Conservation (phyloP, 2,113 vertebrate species). For the Ceuthmochares aereus region DNA sequence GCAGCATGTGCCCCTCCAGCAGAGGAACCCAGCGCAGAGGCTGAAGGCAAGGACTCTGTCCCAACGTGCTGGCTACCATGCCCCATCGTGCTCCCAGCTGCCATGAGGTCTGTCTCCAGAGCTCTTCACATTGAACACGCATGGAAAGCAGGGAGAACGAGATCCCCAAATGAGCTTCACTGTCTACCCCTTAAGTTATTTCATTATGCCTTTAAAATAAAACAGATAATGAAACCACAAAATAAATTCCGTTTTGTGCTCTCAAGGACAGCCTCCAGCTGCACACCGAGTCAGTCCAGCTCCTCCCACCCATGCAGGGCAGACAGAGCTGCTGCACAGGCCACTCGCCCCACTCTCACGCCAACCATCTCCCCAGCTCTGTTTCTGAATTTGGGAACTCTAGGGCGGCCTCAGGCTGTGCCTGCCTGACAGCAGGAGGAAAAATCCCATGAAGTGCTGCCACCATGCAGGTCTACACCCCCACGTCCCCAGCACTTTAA, state of each 20-base stretch:
- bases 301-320: rapidly evolving
- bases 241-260: not conserved
- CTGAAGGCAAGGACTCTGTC: too few species aligned
- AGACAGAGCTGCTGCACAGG: not conserved
- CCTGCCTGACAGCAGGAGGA: not conserved
- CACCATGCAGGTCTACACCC: rapidly evolving
- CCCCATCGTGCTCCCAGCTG: not conserved
- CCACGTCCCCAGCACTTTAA: not conserved
- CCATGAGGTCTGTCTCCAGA: not conserved
- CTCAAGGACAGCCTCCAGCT: not conserved
- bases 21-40: too few species aligned
- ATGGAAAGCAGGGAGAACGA: not conserved
- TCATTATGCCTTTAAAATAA: not conserved
- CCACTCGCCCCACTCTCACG: rapidly evolving
- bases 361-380: not conserved
- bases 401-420: rapidly evolving
- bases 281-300: not conserved
- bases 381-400: not conserved
- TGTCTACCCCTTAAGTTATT: not conserved
- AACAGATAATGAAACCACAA: not conserved
- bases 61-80: too few species aligned
- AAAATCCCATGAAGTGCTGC: not conserved
- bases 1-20: not conserved
- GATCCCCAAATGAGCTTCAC: rapidly evolving
- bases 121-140: rapidly evolving